phyloP scores from a whole-genome alignment of 2,888 invertebrate species.

The Frankliniella intonsa region DNA sequence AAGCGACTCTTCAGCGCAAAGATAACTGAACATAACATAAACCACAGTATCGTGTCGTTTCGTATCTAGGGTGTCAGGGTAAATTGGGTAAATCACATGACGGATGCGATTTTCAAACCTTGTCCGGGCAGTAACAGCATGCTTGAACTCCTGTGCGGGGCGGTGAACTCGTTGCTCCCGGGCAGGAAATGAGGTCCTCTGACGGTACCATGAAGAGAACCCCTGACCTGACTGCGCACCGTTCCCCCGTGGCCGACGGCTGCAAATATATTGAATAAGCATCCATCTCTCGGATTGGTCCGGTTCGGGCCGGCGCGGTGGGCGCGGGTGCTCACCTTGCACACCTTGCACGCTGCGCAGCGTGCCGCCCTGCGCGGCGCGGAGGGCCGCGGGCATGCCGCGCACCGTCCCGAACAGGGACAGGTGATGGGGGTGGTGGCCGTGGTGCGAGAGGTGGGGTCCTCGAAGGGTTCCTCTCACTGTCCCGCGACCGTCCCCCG shows the following conservation, averaged over 20 bases:
- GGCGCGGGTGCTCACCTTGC: background rate
- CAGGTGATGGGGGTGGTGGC: background rate
- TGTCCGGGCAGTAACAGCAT: background rate
- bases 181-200: conserved; percentile 28
- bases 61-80: background rate
- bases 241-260: background rate
- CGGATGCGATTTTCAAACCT: background rate
- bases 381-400: background rate
- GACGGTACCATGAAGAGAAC: background rate
- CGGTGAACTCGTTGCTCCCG: conserved; percentile 38
- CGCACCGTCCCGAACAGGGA: conserved; percentile 9
- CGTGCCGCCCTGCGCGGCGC: background rate
- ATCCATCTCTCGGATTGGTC: background rate
- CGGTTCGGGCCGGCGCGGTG: too few species aligned
- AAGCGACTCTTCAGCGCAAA: background rate
- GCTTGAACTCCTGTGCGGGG: conserved; percentile 29
- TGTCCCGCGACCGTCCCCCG: background rate
- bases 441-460: background rate
- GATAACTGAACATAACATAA: background rate
- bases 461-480: background rate
- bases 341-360: conserved; percentile 6
- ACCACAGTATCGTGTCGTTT: too few species aligned
- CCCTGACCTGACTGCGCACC: background rate
- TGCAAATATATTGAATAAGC: background rate
- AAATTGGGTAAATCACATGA: background rate